Conservation (phyloP, 1,140 invertebrate genomes). For the Cotesia chilonis region DNA sequence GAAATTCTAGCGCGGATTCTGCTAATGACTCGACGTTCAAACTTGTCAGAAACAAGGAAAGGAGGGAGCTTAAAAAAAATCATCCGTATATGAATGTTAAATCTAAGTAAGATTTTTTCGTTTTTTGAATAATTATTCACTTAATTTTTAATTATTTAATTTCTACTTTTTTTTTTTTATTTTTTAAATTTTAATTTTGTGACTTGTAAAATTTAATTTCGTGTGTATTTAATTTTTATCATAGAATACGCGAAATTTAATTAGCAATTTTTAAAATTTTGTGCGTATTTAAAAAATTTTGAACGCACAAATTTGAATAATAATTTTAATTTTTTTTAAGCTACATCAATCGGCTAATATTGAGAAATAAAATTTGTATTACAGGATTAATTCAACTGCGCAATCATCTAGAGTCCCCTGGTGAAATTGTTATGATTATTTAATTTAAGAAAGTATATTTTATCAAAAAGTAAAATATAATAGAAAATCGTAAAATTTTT, state of each 20-base stretch:
- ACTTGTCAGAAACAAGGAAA: slow-evolving; percentile 50
- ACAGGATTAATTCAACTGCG: slow-evolving; percentile 37
- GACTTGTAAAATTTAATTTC: no score
- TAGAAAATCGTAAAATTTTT: no score
- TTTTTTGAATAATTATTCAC: not conserved
- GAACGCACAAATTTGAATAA: not conserved
- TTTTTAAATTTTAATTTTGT: no score
- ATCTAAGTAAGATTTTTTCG: slow-evolving; percentile 46
- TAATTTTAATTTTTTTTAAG: not conserved
- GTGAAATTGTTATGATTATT: slow-evolving; percentile 31
- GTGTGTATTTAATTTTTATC: no score
- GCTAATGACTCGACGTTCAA: slow-evolving; percentile 42
- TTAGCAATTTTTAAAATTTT: no score
- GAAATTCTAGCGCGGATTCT: slow-evolving; percentile 18
- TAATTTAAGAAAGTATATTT: no score
- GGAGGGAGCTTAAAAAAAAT: slow-evolving; percentile 46
- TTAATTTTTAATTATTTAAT: not conserved
- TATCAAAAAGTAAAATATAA: no score
- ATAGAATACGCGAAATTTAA: no score
- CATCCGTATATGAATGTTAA: slow-evolving; percentile 57
- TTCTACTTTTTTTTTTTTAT: no score
- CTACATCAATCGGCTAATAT: not conserved
- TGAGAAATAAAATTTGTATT: slow-evolving; percentile 18
- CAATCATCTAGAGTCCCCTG: slow-evolving; percentile 47
- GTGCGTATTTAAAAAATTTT: no score